A percentile compares a stretch with the other conserved stretches of the same genome.
Evolutionary conservation across 1,140 invertebrate species (phyloP).

Genomic region (Pachypeltis micranthus): DNA sequence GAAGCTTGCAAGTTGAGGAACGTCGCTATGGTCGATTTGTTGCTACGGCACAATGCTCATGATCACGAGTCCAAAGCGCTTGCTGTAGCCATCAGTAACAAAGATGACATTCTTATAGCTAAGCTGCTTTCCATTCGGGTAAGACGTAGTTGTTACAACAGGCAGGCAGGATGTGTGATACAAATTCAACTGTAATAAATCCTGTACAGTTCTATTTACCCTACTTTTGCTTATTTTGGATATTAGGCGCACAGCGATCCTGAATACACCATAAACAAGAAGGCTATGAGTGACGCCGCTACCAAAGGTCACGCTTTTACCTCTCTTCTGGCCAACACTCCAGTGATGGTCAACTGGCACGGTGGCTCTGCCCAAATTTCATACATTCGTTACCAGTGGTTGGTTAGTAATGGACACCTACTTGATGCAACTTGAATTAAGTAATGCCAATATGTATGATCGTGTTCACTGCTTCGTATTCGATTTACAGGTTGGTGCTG

Average conservation of each 20-base stretch:
- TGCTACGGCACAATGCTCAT: conserved; percentile 74
- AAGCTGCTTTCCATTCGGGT: conserved; percentile 66
- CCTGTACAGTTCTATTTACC: too few relatives aligned
- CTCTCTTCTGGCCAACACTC: conserved; percentile 67
- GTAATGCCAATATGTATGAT: too few relatives aligned
- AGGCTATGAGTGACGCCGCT: conserved; percentile 58
- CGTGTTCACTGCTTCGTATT: conserved; percentile 10
- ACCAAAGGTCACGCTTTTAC: conserved; percentile 55
- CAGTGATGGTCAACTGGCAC: conserved; percentile 94
- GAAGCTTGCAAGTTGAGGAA: conserved; percentile 60
- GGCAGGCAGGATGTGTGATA: too few relatives aligned
- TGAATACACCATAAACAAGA: conserved; percentile 78
- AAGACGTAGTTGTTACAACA: too few relatives aligned
- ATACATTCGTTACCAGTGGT: conserved; percentile 65
- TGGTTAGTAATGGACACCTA: conserved; percentile 39
- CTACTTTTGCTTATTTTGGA: too few relatives aligned
- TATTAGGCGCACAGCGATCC: conserved; percentile 70
- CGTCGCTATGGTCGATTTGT: conserved; percentile 51
- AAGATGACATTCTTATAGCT: conserved; percentile 57
- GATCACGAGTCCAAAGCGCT: conserved; percentile 79
- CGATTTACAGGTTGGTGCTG: conserved; percentile 50
- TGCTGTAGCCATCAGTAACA: conserved; percentile 47
- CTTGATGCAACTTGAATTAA: background rate
- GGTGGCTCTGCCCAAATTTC: conserved; percentile 53
- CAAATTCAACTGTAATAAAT: too few relatives aligned